A percentile compares a stretch with the other conserved stretches of the same genome.
Conservation (phyloP, 1,140 invertebrate species). For the Apis dorsata region DNA sequence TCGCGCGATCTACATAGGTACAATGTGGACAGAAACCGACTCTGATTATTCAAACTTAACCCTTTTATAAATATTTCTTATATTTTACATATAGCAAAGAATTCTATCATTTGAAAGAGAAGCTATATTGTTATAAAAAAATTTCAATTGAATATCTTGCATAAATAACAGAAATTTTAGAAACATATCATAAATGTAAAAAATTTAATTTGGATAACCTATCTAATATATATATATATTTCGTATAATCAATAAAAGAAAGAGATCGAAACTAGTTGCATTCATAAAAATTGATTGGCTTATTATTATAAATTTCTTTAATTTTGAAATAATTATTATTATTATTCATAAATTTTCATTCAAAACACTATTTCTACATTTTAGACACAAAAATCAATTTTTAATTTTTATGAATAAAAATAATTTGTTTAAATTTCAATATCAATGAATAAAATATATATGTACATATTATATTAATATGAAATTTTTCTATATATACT, state of each 20-base stretch:
- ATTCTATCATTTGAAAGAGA: background rate
- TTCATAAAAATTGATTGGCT: background rate
- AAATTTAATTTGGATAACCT: background rate
- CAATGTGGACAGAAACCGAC: constrained; percentile 16
- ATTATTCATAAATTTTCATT: background rate
- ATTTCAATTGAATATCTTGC: background rate
- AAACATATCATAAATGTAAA: background rate
- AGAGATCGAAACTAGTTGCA: background rate
- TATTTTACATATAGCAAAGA: background rate
- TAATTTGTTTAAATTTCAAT: background rate
- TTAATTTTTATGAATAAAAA: too few relatives aligned
- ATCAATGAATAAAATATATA: background rate
- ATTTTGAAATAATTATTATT: background rate
- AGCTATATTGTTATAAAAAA: background rate
- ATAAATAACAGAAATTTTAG: background rate
- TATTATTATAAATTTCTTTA: too few relatives aligned
- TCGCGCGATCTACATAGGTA: constrained; percentile 1
- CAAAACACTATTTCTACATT: too few relatives aligned
- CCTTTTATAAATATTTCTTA: constrained; percentile 11
- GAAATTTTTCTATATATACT: background rate
- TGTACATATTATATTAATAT: background rate
- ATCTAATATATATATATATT: background rate
- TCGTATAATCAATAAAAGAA: background rate
- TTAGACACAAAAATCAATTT: background rate
- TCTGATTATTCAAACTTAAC: constrained; percentile 5